A percentile compares a stretch with the other conserved stretches of the same genome.
phyloP scores from a whole-genome alignment of 2,888 invertebrate species.

The Atrina japonica region DNA sequence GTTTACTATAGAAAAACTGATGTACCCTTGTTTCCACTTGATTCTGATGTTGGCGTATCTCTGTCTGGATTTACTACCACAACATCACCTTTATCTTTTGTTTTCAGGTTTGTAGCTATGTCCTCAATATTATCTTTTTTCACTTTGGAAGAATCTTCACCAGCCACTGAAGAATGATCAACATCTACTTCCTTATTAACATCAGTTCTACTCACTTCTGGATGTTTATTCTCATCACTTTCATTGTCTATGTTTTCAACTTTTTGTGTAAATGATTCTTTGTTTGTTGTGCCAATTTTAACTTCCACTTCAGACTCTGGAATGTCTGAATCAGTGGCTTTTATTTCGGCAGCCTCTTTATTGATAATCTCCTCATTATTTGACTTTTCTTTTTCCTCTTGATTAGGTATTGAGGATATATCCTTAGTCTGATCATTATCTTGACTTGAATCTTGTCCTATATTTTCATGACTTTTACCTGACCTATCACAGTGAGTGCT shows the following conservation, averaged over 20 bases:
- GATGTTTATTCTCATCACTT: background rate
- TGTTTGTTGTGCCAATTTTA: constrained; percentile 4
- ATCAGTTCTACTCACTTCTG: background rate
- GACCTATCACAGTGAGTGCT: too few species aligned
- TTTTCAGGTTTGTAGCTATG: constrained; percentile 40
- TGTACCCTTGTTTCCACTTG: constrained; percentile 70
- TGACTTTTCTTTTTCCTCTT: constrained; percentile 4
- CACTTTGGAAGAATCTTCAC: background rate
- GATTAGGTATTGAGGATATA: too few species aligned
- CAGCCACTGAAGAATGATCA: background rate
- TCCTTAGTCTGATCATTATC: too few species aligned
- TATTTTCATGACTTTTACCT: background rate
- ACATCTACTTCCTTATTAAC: background rate
- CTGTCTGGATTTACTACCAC: constrained; percentile 74
- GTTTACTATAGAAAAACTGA: too few species aligned
- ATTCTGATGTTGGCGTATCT: constrained; percentile 66
- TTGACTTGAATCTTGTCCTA: background rate
- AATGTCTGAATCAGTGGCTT: background rate
- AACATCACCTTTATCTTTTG: constrained; percentile 73
- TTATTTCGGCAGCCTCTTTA: background rate
- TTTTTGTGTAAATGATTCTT: constrained; percentile 10
- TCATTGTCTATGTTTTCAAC: constrained; percentile 2
- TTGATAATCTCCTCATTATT: background rate
- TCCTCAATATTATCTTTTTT: constrained; percentile 7
- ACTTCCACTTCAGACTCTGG: background rate